A percentile compares a stretch with the other conserved stretches of the same genome.
Conservation (phyloP, 2,888 invertebrate genomes). For the Tachystola acroxantha region DNA sequence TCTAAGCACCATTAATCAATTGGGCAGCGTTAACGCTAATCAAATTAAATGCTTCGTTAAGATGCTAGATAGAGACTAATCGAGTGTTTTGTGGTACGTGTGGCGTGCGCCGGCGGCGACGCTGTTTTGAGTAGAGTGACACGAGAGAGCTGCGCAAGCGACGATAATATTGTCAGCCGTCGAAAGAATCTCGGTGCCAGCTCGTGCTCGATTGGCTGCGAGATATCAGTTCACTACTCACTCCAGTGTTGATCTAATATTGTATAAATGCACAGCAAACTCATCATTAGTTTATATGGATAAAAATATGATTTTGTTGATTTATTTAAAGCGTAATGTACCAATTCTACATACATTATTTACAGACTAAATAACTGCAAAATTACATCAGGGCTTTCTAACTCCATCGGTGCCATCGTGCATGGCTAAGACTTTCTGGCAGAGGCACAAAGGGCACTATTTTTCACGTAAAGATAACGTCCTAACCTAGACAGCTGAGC, state of each 20-base stretch:
- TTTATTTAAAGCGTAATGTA: no score
- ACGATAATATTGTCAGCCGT: constrained; percentile 34
- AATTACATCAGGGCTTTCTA: constrained; percentile 5
- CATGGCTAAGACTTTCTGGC: constrained; percentile 29
- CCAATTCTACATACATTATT: no score
- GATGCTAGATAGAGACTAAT: constrained; percentile 34
- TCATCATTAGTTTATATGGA: no score
- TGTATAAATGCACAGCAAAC: no score
- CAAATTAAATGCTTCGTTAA: constrained; percentile 55
- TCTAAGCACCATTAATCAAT: constrained; percentile 40
- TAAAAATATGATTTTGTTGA: no score
- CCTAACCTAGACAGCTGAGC: constrained; percentile 51
- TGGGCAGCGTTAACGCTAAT: constrained; percentile 36
- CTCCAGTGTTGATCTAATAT: no score
- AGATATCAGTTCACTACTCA: neutral
- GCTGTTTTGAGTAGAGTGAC: constrained; percentile 28
- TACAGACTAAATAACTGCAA: no score
- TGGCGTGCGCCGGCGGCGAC: constrained; percentile 16
- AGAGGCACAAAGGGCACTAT: constrained; percentile 58
- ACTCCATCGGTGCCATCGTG: constrained; percentile 17
- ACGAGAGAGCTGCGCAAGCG: constrained; percentile 14
- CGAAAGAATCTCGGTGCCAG: constrained; percentile 26
- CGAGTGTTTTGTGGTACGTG: constrained; percentile 15
- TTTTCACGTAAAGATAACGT: constrained; percentile 68
- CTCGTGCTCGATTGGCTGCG: constrained; percentile 9